These are phyloP conservation scores for Parascotia fuliginaria DNA, from an alignment of 2,888 invertebrate species.

Conservation along the genomic window DNA sequence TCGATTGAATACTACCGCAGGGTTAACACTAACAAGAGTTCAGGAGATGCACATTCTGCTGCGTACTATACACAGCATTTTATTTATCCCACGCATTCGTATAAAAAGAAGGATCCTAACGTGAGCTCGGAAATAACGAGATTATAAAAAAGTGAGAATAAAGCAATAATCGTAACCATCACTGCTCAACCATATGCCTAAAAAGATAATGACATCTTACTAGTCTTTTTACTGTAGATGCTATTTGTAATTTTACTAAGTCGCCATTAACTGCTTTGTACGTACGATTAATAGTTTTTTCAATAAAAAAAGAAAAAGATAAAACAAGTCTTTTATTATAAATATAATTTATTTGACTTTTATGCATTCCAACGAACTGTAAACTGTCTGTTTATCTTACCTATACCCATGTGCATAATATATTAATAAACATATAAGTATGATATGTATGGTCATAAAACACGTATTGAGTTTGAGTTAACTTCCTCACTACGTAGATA, in stretches of 20 bases:
- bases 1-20: constrained; percentile 73
- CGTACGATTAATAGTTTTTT: constrained; percentile 54
- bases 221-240: constrained; percentile 11
- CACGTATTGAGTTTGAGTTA: too few relatives aligned
- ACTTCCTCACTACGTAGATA: too few relatives aligned
- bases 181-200: constrained; percentile 56
- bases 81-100: constrained; percentile 79
- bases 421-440: too few relatives aligned
- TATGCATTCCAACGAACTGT: too few relatives aligned
- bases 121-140: constrained; percentile 90
- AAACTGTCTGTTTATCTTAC: too few relatives aligned
- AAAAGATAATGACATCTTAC: constrained; percentile 19
- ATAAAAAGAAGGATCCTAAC: constrained; percentile 83
- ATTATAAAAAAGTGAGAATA: constrained; percentile 67
- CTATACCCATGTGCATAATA: too few relatives aligned
- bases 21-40: constrained; percentile 62
- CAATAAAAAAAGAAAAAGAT: constrained; percentile 46
- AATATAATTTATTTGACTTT: not conserved
- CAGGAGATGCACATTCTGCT: constrained; percentile 63
- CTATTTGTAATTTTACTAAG: constrained; percentile 35
- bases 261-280: constrained; percentile 40
- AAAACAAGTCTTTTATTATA: constrained; percentile 4
- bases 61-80: constrained; percentile 79
- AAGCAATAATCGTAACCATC: constrained; percentile 37
- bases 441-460: too few relatives aligned